Base-by-base conservation (phyloP, 2,797 vertebrate genomes). In the Vipera ursinii region DNA sequence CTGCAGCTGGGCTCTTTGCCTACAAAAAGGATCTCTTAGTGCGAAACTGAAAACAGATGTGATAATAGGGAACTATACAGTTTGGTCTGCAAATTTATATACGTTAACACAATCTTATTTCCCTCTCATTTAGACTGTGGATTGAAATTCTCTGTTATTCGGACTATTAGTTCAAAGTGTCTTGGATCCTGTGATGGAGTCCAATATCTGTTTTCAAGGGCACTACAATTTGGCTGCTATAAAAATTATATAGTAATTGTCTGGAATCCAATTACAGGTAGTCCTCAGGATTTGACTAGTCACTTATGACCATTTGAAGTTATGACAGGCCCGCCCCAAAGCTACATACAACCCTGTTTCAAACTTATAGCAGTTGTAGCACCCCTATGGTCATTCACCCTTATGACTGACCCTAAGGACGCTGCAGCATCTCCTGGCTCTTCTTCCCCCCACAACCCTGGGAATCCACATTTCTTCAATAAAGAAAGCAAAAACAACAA, bases 21-120 rank as follows among this genome's bases (percentile, higher is more conserved):
- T 98, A 97, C 97, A 99, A 97, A 97, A 99, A 97, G 96, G 99
- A 98, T 91, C 95, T 99, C 38, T 90, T 98, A 2, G 93, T 96
- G 92, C 89, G 73, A 91, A 92, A 97, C 91, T 98, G 96, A 97
- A 89, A 92, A 95, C 57, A 12, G 60, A 94, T 65, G 53, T 95
- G 51, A 86, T 32, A 28, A 63, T 0, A 2, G 85, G 69, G 91
- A 90, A 3, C 63, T 85, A 92, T 94, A 88, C 51, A 38, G 95
- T 92, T 93, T 91, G 22, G 28, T 12, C 20, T 87, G n/a, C 86
- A 38, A 13, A 94, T 94, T 57, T 93, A 12, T 87, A 55, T 94
- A 65, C 90, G 85, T 87, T 90, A 26, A 44, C 61, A 73, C 28
- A 60, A 38, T 86, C 69, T 38, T 38, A 24, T 65, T 82, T 93